Percentiles rank a stretch among this genome's conserved stretches.
phyloP scores from a whole-genome alignment of 2,888 invertebrate species.

The Candidula unifasciata region DNA sequence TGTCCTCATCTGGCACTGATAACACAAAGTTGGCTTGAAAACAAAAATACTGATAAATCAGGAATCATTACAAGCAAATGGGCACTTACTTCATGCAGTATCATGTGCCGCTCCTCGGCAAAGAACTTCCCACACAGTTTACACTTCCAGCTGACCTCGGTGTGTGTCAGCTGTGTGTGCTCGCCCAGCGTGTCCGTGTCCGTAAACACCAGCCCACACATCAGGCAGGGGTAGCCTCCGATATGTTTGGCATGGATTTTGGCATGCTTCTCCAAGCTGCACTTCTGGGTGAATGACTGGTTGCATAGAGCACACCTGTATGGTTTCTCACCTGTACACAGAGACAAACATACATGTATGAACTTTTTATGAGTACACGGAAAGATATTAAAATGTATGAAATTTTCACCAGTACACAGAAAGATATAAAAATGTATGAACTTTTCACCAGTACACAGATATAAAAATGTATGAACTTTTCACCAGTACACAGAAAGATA shows the following conservation, averaged over 20 bases:
- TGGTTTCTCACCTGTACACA: slow-evolving; percentile 44
- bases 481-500: too few species aligned
- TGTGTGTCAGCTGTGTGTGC: slow-evolving; percentile 28
- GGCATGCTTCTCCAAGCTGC: slow-evolving; percentile 50
- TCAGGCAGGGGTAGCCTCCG: slow-evolving; percentile 40
- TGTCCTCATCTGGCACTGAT: too few species aligned
- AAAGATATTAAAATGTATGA: too few species aligned
- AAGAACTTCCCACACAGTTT: slow-evolving; percentile 44
- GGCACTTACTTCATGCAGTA: slow-evolving; percentile 40
- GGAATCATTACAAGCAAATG: too few species aligned
- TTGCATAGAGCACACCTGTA: slow-evolving; percentile 44
- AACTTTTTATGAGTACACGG: too few species aligned
- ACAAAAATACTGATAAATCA: too few species aligned
- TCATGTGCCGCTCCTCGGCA: slow-evolving; percentile 33
- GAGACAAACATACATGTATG: too few species aligned
- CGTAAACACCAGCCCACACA: slow-evolving; percentile 45
- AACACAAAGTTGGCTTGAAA: too few species aligned
- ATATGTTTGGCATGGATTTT: slow-evolving; percentile 32
- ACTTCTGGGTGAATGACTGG: slow-evolving; percentile 47
- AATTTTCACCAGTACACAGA: too few species aligned
- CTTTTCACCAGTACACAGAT: too few species aligned
- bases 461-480: too few species aligned
- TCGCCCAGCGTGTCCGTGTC: slow-evolving; percentile 1
- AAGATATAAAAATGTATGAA: too few species aligned
- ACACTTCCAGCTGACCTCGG: slow-evolving; percentile 35